Percentiles rank a stretch among this genome's conserved stretches.
Evolutionary conservation across 2,797 vertebrate species (phyloP).

Genomic region (Parotocinclus haroldoi): DNA sequence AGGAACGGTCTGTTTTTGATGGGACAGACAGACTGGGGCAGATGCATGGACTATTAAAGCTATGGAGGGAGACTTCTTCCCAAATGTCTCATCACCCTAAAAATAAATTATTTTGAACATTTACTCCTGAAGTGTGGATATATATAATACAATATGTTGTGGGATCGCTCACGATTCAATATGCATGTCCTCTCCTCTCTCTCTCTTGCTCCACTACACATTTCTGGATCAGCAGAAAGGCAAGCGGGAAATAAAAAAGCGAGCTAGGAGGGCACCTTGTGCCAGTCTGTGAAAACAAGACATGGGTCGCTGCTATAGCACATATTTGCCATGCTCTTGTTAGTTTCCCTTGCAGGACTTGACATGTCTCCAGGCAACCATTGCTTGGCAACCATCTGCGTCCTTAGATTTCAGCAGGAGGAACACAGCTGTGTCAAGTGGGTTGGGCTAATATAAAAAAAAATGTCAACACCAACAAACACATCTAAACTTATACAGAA

Average conservation of each 20-base stretch:
- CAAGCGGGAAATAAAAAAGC: constrained; percentile 3
- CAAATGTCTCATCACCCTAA: too few relatives aligned
- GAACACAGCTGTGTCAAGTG: constrained; percentile 44
- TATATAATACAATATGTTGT: too few relatives aligned
- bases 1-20: too few relatives aligned
- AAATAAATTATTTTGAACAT: too few relatives aligned
- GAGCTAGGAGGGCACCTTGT: constrained; percentile 27
- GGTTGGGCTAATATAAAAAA: not conserved
- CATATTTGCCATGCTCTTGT: constrained; percentile 25
- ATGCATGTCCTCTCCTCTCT: constrained; percentile 30
- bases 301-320: constrained; percentile 27
- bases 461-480: not conserved
- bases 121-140: too few relatives aligned
- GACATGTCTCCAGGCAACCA: constrained; percentile 40
- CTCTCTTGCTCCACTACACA: not conserved
- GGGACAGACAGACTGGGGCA: too few relatives aligned
- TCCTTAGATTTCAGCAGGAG: constrained; percentile 42
- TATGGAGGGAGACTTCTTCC: too few relatives aligned
- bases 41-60: too few relatives aligned
- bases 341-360: constrained; percentile 40
- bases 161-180: too few relatives aligned
- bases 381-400: constrained; percentile 38
- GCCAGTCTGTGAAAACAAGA: constrained; percentile 52
- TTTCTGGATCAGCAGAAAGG: not conserved
- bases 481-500: not conserved